These are phyloP conservation scores for Ornithorhynchus anatinus DNA, from an alignment of 2,113 vertebrate species.

Conservation along the genomic window DNA sequence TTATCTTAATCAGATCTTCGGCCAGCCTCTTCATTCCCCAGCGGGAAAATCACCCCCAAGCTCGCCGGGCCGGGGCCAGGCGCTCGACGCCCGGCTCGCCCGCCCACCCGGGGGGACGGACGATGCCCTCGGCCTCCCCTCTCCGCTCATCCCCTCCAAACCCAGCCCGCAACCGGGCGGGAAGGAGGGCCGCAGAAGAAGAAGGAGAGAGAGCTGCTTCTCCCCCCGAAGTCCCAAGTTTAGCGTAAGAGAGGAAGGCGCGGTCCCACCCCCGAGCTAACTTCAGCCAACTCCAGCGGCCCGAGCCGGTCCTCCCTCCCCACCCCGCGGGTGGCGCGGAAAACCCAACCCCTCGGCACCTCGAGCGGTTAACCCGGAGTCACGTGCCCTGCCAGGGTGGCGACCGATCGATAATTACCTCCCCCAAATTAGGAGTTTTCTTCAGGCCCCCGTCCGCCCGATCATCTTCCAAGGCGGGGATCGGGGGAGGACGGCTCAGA, in stretches of 20 bases:
- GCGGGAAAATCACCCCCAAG: neutral
- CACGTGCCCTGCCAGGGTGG: neutral
- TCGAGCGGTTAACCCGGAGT: neutral
- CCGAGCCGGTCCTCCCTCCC: neutral
- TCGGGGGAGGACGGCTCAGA: constrained; percentile 36
- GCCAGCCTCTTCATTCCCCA: neutral
- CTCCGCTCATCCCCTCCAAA: no score
- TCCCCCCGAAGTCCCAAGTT: no score
- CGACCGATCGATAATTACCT: constrained; percentile 40
- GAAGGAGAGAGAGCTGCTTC: no score
- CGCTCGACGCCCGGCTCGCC: no score
- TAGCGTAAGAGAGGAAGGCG: no score
- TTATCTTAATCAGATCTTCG: neutral
- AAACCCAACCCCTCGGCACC: neutral
- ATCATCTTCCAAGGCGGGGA: constrained; percentile 45
- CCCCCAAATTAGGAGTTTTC: constrained; percentile 32
- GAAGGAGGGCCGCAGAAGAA: no score
- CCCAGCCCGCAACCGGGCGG: no score
- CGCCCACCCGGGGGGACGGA: no score
- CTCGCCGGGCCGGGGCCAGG: no score
- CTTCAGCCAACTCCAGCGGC: neutral
- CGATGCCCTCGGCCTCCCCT: no score
- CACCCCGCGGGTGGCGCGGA: neutral
- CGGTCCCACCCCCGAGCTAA: no score
- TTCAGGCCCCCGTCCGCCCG: constrained; percentile 33